Evolutionary conservation across 1,140 invertebrate species (phyloP).

Genomic region (Hycleus phaleratus): DNA sequence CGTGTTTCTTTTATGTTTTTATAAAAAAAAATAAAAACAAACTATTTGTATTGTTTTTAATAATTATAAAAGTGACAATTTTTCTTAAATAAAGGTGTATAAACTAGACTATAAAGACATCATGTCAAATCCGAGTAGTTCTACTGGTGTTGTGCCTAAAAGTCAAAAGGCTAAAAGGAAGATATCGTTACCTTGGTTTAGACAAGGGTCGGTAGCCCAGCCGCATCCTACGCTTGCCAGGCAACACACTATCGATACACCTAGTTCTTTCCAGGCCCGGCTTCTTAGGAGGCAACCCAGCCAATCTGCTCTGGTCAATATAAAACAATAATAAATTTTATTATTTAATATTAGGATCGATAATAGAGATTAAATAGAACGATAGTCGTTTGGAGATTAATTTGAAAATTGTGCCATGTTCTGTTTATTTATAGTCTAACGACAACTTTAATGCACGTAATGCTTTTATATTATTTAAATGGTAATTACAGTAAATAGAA

Average conservation of each 20-base stretch:
- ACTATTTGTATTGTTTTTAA: no score
- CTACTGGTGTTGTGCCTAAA: constrained; percentile 42
- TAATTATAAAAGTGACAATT: no score
- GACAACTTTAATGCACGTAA: no score
- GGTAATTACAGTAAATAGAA: no score
- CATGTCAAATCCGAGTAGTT: constrained; percentile 30
- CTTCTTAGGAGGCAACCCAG: constrained; percentile 53
- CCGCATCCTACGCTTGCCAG: constrained; percentile 63
- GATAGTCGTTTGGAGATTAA: no score
- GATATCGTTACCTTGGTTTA: constrained; percentile 83
- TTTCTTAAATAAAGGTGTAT: no score
- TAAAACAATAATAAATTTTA: not conserved
- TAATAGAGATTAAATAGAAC: no score
- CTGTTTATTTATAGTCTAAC: no score
- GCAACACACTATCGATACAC: constrained; percentile 85
- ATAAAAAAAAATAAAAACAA: no score
- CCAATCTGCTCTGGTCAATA: constrained; percentile 41
- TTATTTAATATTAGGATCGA: not conserved
- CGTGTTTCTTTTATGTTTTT: no score
- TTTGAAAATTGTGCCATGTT: no score
- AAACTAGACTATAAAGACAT: not conserved
- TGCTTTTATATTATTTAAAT: no score
- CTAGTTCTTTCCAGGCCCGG: constrained; percentile 67
- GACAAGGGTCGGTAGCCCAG: constrained; percentile 63
- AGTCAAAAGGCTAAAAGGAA: constrained; percentile 68